Percentiles rank a stretch among this genome's conserved stretches.
Conservation (phyloP, 2,113 vertebrate species). For the Atlantisia rogersi region DNA sequence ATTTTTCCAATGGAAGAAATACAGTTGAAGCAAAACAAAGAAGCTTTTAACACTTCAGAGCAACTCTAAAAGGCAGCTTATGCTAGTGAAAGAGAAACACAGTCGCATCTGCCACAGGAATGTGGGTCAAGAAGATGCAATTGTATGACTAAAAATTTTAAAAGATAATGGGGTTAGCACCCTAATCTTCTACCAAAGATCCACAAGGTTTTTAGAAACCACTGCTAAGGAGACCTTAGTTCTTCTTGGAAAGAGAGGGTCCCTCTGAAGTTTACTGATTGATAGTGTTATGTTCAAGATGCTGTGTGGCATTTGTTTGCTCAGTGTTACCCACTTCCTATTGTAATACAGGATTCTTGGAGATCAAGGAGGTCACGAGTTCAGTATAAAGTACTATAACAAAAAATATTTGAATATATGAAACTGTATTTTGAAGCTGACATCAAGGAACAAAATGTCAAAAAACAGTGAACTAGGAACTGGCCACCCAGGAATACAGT, state of each 20-base stretch:
- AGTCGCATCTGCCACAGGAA: background rate
- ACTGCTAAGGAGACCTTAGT: background rate
- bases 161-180: background rate
- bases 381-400: background rate
- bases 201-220: background rate
- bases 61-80: background rate
- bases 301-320: background rate
- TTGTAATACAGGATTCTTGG: background rate
- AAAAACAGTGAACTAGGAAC: conserved; percentile 23
- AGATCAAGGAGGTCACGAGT: conserved; percentile 5
- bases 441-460: conserved; percentile 35
- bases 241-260: background rate
- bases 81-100: background rate
- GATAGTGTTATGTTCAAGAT: background rate
- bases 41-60: conserved; percentile 34
- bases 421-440: conserved; percentile 19
- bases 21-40: conserved; percentile 34
- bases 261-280: background rate
- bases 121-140: background rate
- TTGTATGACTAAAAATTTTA: background rate
- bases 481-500: conserved; percentile 21
- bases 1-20: background rate
- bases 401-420: background rate
- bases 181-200: background rate
- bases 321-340: conserved; percentile 1